These are phyloP conservation scores for Harpagoxenus sublaevis DNA, from an alignment of 2,888 invertebrate species.

Conservation along the genomic window DNA sequence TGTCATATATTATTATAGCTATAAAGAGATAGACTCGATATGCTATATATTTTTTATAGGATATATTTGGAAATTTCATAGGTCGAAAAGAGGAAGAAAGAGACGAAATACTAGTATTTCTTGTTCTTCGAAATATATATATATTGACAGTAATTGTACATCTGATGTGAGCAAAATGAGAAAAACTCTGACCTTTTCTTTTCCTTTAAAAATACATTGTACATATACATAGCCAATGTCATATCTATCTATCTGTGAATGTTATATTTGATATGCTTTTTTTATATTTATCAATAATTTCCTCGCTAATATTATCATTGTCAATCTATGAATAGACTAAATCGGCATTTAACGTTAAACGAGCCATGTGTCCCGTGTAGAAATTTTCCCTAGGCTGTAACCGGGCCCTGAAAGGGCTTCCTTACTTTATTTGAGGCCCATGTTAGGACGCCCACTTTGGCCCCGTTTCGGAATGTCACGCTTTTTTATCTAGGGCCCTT, in stretches of 20 bases:
- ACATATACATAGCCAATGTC: not conserved
- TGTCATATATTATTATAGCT: not conserved
- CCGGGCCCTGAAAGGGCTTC: too few species aligned
- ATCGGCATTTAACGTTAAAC: not conserved
- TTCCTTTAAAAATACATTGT: not conserved
- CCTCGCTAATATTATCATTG: not conserved
- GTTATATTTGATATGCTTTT: not conserved
- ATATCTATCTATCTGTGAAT: not conserved
- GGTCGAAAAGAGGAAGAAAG: not conserved
- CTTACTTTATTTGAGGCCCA: too few species aligned
- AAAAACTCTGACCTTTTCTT: not conserved
- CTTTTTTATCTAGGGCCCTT: too few species aligned
- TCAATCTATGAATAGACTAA: not conserved
- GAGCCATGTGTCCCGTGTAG: too few species aligned
- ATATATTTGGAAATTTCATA: not conserved
- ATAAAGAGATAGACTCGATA: not conserved
- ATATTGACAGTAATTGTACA: not conserved
- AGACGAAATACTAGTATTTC: not conserved
- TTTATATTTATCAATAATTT: not conserved
- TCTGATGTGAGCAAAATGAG: not conserved
- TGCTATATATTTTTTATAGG: not conserved
- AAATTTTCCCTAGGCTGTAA: too few species aligned
- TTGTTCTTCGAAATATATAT: not conserved
- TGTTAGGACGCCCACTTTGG: too few species aligned
- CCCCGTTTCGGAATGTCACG: too few species aligned